Percentiles rank a stretch among this genome's conserved stretches.
Conservation (phyloP, 2,113 vertebrate species). For the Todiramphus saurophagus region DNA sequence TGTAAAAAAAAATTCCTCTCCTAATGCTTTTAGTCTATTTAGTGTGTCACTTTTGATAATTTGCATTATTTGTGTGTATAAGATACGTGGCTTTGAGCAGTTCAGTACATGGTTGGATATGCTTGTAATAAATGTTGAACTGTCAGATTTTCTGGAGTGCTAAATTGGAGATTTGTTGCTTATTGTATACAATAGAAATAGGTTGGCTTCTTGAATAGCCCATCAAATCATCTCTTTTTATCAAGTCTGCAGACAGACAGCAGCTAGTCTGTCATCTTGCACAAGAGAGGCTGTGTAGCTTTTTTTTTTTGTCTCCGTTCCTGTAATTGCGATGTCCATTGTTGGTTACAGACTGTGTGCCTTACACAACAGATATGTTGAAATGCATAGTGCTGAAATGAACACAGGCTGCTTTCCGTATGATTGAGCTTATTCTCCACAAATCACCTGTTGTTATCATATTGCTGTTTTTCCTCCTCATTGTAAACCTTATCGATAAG, state of each 20-base stretch:
- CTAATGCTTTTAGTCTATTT: background rate
- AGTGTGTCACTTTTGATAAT: background rate
- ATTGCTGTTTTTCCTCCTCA: background rate
- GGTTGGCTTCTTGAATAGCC: background rate
- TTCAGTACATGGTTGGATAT: background rate
- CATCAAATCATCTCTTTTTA: background rate
- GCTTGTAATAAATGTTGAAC: background rate
- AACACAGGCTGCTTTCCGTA: background rate
- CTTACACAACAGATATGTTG: background rate
- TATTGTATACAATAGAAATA: background rate
- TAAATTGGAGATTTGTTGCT: background rate
- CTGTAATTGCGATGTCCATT: background rate
- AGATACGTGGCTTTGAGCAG: background rate
- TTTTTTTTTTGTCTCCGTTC: background rate
- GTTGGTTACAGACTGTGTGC: background rate
- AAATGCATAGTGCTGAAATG: background rate
- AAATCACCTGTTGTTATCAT: background rate
- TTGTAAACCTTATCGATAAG: background rate
- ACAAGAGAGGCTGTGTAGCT: background rate
- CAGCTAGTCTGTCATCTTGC: background rate
- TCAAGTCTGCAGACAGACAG: background rate
- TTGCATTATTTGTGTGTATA: background rate
- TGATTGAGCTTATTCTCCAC: background rate
- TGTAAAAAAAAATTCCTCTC: background rate
- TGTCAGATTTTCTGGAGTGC: background rate